Base-by-base conservation (phyloP, 2,113 vertebrate genomes). In the Muntiacus muntjak region DNA sequence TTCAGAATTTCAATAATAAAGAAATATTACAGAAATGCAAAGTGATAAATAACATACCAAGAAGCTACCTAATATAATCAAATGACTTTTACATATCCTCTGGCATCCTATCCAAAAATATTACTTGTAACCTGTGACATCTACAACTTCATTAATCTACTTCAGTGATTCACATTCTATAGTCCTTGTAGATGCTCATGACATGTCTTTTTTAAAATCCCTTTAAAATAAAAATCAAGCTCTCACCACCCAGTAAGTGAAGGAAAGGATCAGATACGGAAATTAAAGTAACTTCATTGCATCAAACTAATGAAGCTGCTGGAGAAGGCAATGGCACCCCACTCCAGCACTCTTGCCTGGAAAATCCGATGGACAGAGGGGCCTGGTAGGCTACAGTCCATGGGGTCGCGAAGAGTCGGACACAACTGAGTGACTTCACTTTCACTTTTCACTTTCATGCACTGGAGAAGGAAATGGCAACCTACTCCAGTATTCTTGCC, bases 1-100 rank as follows among this genome's bases (percentile, higher is more conserved):
- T 87, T 91, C 55, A 96, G 30, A 97, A 86, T 97, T 96, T 92
- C 67, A 97, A 23, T 94, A 89, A 90, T 60, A 58, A 92, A 95
- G 43, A 97, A 84, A 71, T 71, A 93, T 45, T 83, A 94, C 21
- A 91, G 87, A 97, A 94, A 97, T 58, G 43, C 58, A 92, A 97
- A 95, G 52, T 67, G 25, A 92, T 57, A 33, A 86, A 45, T 78
- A 96, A 87, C 43, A 92, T 47, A 92, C 47, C n/a, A 93, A 86
- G 55, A 87, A 84, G 81, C 57, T 64, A 81, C 4, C 45, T 86
- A 83, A 54, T 71, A 50, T 19, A 91, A 95, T 30, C 78, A 91
- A 95, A 91, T 78, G 50, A 30, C 25, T 93, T 54, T 28, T 43
- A 76, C 71, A 62, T 78, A 91, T 60, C 30, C 19, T 58, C 52